Conservation (phyloP, 2,113 vertebrate genomes). For the Axis porcinus region DNA sequence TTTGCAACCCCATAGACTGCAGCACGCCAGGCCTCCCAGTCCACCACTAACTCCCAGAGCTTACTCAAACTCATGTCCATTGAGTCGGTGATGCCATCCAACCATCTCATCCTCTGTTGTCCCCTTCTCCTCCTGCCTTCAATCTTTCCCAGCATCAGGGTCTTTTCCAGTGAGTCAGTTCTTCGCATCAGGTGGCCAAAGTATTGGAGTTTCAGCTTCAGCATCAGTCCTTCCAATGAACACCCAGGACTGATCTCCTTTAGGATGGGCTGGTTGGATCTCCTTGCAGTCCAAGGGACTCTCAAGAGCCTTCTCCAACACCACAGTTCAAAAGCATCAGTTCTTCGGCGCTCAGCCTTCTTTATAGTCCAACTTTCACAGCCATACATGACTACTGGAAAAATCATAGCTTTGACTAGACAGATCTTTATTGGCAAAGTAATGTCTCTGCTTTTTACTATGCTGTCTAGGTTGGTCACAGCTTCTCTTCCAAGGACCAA, state of each 20-base stretch:
- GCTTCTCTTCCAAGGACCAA: not conserved
- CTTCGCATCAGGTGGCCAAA: not conserved
- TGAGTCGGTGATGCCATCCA: not conserved
- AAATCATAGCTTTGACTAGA: not conserved
- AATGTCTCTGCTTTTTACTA: not conserved
- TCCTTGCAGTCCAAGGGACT: not conserved
- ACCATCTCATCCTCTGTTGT: not conserved
- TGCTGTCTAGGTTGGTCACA: not conserved
- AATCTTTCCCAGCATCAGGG: not conserved
- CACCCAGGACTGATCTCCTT: not conserved
- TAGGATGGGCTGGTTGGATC: not conserved
- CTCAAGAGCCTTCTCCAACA: not conserved
- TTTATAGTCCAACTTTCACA: not conserved
- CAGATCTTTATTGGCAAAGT: not conserved
- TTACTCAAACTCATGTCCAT: not conserved
- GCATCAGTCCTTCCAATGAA: not conserved
- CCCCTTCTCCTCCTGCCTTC: not conserved
- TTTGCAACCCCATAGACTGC: not conserved
- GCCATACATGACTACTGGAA: not conserved
- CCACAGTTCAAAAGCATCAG: not conserved
- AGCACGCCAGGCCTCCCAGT: not conserved
- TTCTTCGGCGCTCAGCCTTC: fast-evolving
- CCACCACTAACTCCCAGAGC: not conserved
- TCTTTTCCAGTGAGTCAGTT: not conserved
- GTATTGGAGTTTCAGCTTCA: not conserved